These are phyloP conservation scores for Sitta carolinensis DNA, from an alignment of 2,797 vertebrate species.

Conservation along the genomic window DNA sequence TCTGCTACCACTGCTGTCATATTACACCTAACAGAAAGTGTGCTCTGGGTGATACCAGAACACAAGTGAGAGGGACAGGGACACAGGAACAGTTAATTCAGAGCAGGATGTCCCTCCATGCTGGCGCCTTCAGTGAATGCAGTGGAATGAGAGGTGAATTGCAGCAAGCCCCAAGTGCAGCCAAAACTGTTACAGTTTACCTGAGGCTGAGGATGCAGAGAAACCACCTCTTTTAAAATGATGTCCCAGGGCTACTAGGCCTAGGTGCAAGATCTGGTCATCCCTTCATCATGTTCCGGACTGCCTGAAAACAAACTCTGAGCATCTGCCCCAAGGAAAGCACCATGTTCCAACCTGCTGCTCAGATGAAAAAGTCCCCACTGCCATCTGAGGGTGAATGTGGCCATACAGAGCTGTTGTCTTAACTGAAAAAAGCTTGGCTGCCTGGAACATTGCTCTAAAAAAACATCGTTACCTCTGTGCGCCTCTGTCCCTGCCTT, in stretches of 20 bases:
- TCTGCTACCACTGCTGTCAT: background rate
- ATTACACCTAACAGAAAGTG: background rate
- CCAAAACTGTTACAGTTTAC: background rate
- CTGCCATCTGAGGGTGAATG: background rate
- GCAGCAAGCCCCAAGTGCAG: background rate
- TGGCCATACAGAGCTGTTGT: accelerated
- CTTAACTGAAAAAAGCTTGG: background rate
- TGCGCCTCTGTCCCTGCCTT: accelerated
- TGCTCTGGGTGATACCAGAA: background rate
- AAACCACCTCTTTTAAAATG: background rate
- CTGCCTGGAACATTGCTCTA: background rate
- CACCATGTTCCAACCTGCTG: background rate
- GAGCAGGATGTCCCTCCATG: background rate
- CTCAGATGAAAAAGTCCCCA: background rate
- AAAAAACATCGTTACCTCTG: background rate
- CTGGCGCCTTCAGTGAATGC: background rate
- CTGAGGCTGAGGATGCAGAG: background rate
- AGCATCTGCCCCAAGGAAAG: background rate
- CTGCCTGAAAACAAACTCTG: background rate
- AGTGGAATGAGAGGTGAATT: background rate
- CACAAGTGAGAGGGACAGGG: background rate
- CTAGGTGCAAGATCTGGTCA: background rate
- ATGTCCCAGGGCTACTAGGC: background rate
- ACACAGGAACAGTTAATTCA: background rate
- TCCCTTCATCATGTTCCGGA: background rate